These are phyloP conservation scores for Manacus vitellinus DNA, from an alignment of 2,113 vertebrate species.

Conservation along the genomic window DNA sequence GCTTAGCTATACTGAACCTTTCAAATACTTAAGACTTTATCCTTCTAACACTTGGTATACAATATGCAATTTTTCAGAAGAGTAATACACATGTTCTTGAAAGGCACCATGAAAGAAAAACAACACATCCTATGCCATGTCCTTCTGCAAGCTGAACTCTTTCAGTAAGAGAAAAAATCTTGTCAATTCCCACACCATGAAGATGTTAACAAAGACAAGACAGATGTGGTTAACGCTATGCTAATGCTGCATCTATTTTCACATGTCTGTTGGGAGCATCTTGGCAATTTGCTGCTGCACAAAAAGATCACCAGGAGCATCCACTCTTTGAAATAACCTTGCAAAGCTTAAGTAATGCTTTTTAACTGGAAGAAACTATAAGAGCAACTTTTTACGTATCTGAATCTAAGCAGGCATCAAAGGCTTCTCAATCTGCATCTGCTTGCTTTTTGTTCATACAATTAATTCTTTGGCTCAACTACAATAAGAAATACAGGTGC, in stretches of 20 bases:
- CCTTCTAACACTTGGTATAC: background rate
- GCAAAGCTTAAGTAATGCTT: background rate
- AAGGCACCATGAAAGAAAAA: background rate
- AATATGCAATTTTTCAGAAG: background rate
- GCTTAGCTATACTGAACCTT: background rate
- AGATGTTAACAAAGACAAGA: background rate
- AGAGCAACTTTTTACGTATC: background rate
- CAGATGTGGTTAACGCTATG: background rate
- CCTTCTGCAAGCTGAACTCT: constrained; percentile 15
- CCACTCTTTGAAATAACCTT: background rate
- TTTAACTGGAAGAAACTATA: background rate
- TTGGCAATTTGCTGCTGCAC: background rate
- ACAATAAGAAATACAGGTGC: constrained; percentile 33
- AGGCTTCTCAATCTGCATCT: background rate
- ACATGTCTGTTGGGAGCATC: background rate
- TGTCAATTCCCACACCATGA: background rate
- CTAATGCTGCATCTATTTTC: background rate
- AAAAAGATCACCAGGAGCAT: background rate
- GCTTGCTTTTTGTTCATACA: background rate
- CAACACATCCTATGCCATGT: background rate
- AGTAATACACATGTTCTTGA: background rate
- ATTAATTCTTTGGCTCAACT: constrained; percentile 42
- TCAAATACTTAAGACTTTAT: background rate
- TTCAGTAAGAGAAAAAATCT: background rate
- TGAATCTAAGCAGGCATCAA: background rate